phyloP scores from a whole-genome alignment of 2,888 invertebrate genomes.

The Elegia similella region DNA sequence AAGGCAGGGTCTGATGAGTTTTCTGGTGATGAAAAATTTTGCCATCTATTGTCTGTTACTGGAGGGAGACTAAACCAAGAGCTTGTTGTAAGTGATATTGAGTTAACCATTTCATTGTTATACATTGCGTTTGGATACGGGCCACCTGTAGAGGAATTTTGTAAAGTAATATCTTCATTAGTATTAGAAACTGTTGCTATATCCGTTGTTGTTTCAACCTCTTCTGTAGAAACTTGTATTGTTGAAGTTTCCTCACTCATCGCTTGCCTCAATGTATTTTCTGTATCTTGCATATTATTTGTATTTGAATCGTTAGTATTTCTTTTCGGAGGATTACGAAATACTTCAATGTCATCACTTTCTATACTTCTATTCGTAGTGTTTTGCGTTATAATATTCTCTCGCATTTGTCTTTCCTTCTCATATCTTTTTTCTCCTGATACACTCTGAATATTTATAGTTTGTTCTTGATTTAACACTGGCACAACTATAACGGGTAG shows the following conservation, averaged over 20 bases:
- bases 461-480: conserved; percentile 41
- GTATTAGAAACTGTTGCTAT: conserved; percentile 17
- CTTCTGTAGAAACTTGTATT: conserved; percentile 17
- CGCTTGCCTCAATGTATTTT: conserved; percentile 29
- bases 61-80: conserved; percentile 30
- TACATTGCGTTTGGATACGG: conserved; percentile 36
- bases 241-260: conserved; percentile 19
- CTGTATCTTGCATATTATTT: background rate
- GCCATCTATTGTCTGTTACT: conserved; percentile 34
- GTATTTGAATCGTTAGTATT: background rate
- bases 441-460: conserved; percentile 36
- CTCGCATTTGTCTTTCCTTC: conserved; percentile 31
- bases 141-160: conserved; percentile 17
- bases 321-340: conserved; percentile 5
- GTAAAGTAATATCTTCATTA: conserved; percentile 15
- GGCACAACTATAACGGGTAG: conserved; percentile 43
- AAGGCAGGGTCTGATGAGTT: conserved; percentile 19
- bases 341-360: conserved; percentile 31
- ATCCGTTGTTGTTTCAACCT: conserved; percentile 9
- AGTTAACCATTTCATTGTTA: conserved; percentile 31
- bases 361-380: conserved; percentile 14
- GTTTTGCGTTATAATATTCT: conserved; percentile 30
- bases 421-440: conserved; percentile 33
- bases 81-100: conserved; percentile 30
- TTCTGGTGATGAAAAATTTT: conserved; percentile 39